Conservation (phyloP, 2,113 vertebrate genomes). For the Gobiocypris rarus region DNA sequence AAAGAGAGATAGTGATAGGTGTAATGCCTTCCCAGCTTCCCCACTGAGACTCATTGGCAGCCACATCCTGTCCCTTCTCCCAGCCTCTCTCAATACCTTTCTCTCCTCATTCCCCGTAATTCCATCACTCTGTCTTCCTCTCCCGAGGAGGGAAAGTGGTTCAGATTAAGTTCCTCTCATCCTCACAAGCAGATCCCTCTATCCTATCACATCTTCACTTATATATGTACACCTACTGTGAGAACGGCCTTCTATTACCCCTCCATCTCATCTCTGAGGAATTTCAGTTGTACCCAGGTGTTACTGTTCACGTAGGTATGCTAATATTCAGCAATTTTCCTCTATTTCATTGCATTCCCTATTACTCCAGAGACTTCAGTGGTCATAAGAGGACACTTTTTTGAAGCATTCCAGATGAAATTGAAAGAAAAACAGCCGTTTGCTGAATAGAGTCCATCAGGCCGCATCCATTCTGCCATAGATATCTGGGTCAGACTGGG, state of each 20-base stretch:
- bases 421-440: not conserved
- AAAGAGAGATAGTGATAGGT: slow-evolving; percentile 51
- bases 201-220: slow-evolving; percentile 46
- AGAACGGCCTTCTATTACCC: slow-evolving; percentile 52
- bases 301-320: slow-evolving; percentile 35
- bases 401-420: not conserved
- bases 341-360: slow-evolving; percentile 15
- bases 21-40: slow-evolving; percentile 47
- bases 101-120: slow-evolving; percentile 38
- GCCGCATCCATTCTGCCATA: not conserved
- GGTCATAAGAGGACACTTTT: not conserved
- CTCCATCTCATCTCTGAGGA: slow-evolving; percentile 52
- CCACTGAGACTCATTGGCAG: slow-evolving; percentile 71
- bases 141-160: slow-evolving; percentile 24
- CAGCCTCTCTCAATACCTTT: slow-evolving; percentile 28
- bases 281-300: slow-evolving; percentile 52
- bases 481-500: not conserved
- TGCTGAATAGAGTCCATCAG: not conserved
- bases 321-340: slow-evolving; percentile 6
- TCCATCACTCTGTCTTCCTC: slow-evolving; percentile 31
- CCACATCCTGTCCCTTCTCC: slow-evolving; percentile 28
- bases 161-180: slow-evolving; percentile 45
- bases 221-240: slow-evolving; percentile 43
- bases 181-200: slow-evolving; percentile 22
- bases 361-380: not conserved